These are phyloP conservation scores for Mesopsocus fuscifrons DNA, from an alignment of 2,888 invertebrate genomes.

Conservation along the genomic window DNA sequence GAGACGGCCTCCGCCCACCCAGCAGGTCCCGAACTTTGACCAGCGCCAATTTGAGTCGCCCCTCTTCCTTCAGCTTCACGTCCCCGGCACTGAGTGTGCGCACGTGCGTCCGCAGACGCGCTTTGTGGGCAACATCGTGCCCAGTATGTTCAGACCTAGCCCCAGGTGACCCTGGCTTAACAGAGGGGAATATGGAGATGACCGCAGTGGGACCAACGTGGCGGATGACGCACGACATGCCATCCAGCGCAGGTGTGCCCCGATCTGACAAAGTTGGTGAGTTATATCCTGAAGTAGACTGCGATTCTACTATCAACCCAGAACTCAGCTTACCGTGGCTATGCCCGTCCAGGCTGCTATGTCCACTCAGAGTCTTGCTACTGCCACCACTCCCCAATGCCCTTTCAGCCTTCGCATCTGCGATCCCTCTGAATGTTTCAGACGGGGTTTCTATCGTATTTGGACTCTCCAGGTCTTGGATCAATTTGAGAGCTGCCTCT, in stretches of 20 bases:
- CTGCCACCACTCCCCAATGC: conserved; percentile 18
- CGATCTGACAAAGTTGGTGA: conserved; percentile 24
- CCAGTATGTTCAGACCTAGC: neutral
- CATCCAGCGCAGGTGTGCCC: conserved; percentile 23
- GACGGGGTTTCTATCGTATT: conserved; percentile 29
- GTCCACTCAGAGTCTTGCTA: conserved; percentile 27
- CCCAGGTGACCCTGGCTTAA: conserved; percentile 11
- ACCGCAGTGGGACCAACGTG: conserved; percentile 27
- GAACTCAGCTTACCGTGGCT: conserved; percentile 18
- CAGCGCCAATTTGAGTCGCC: neutral
- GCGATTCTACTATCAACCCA: conserved; percentile 26
- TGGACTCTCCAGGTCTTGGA: conserved; percentile 31
- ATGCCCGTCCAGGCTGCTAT: conserved; percentile 14
- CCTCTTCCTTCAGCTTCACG: conserved; percentile 9
- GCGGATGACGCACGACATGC: conserved; percentile 26
- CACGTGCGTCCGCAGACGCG: neutral
- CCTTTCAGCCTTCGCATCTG: conserved; percentile 12
- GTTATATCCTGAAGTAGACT: conserved; percentile 31
- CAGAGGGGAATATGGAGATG: conserved; percentile 24
- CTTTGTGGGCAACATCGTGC: neutral
- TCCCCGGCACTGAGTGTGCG: conserved; percentile 14
- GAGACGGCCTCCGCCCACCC: conserved; percentile 16
- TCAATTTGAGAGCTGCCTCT: conserved; percentile 29
- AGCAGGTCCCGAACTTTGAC: neutral
- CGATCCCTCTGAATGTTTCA: conserved; percentile 21